Evolutionary conservation across 53 echinoderm and acorn worm species (phyloP), one percentile per base, ranked within the genome.

Genomic region (Zoroaster sp.): DNA sequence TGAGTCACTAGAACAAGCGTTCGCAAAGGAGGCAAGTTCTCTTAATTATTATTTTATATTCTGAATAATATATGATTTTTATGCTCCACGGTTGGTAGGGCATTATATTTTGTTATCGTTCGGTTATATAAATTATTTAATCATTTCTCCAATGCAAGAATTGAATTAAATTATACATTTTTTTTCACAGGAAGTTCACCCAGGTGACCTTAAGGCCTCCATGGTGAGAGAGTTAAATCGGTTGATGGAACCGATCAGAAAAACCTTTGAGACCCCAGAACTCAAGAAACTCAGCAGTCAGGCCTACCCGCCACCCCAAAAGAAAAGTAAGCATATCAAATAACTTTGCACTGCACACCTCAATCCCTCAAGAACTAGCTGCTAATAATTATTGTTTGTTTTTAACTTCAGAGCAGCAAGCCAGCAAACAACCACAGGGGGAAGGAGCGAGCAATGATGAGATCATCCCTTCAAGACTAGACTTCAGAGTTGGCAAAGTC

Each of bases 401-500:
- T n/a, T n/a, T n/a, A n/a, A n/a, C 40, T 35, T 40, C 75, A 91
- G 91, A 91, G 63, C 72, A 46, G 41, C 78, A 51, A 40, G 89
- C 80, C 15, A 53, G 72, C 18, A 88, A 93, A 47, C 87, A 75
- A 34, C 89, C 35, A 21, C 72, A 87, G 43, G 94, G 83, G 3
- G 93, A 74, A 31, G 75, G 52, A 70, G 86, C 79, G 8, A 88
- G 87, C 20, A 66, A 66, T 68, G 97, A 95, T 42, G 93, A 93
- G 33, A 78, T 97, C 88, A 88, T 90, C 37, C 97, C 97, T 54
- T 93, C 97, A 23, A 85, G 97, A 74, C 86, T 97, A 35, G 95
- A 97, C 55, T 72, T 97, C 18, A 93, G 94, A 43, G 95, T 97
- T 1, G 97, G 97, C 51, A 97, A 97, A 52, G 76, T 97, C 69